Base-by-base conservation (phyloP, 1,140 invertebrate genomes). In the Orussus abietinus region DNA sequence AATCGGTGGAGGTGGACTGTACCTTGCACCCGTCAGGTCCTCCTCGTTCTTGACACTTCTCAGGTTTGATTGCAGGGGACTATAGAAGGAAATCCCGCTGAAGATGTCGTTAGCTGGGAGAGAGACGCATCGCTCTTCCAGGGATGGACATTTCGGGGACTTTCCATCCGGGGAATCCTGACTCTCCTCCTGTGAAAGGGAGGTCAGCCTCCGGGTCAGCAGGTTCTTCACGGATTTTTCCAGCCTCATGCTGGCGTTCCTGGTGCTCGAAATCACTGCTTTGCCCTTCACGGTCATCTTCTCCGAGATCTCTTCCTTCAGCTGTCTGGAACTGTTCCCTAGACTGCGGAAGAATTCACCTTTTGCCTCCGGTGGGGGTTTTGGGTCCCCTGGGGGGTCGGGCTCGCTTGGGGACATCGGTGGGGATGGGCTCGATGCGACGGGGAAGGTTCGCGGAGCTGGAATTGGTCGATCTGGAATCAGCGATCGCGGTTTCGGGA, bases 271-370 rank as follows among this genome's bases (percentile, higher is more conserved):
- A 15, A 77, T 74, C 9, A 76, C 64, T 11, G 74, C 72, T 13
- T 71, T 69, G 12, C 75, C 73, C 42, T 74, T 74, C 5, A 69
- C 62, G 15, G 71, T 72, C 52, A 77, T 66, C 42, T 72, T 69
- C 28, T 69, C 74, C 3, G 74, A 73, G 6, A 77, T 65, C 37
- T 74, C 75, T 19, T 69, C 75, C n/a, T 70, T 74, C 4, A 76
- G 37, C 33, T 75, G 71, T 3, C 72, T 69, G 1, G 74, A 75
- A 5, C 66, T 68, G 11, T 56, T 64, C 15, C 67, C 56, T 10
- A 75, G 40, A 10, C 42, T 74, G 17, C 64, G 51, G 11, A 71
- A 66, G 32, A 69, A 66, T 14, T 71, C 68, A 0, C 53, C 49
- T 35, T 56, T 65, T n/a, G 34, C 3, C 6, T 10, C 1, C 10